Conservation (phyloP, 2,888 invertebrate species). For the Zele albiditarsus region DNA sequence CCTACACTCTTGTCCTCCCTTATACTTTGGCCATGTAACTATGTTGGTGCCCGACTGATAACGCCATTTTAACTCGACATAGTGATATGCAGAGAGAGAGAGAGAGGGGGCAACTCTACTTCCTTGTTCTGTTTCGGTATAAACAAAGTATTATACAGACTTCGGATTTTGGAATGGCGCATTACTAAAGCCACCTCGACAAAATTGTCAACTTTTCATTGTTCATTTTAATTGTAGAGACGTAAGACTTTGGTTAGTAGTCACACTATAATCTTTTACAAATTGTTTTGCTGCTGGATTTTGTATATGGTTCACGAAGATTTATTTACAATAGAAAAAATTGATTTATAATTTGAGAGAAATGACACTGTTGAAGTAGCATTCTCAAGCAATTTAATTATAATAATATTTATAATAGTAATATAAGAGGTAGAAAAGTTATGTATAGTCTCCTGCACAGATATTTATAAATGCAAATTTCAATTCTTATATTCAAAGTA, state of each 20-base stretch:
- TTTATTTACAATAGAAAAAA: no score
- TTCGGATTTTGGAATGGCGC: slow-evolving; percentile 24
- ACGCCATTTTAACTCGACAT: slow-evolving; percentile 59
- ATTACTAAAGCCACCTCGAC: neutral
- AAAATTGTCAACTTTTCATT: slow-evolving; percentile 23
- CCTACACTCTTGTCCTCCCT: slow-evolving; percentile 35
- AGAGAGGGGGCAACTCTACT: slow-evolving; percentile 45
- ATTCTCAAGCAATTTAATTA: no score
- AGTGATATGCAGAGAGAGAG: neutral
- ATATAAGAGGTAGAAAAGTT: no score
- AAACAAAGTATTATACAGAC: neutral
- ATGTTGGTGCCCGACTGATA: slow-evolving; percentile 53
- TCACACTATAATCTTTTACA: slow-evolving; percentile 13
- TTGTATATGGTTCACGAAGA: neutral
- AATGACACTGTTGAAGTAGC: no score
- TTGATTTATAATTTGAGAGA: no score
- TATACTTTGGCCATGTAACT: slow-evolving; percentile 46
- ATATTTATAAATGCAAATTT: no score
- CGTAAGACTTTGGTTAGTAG: slow-evolving; percentile 10
- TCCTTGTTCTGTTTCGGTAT: slow-evolving; percentile 26
- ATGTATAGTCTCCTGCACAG: no score
- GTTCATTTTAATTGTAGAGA: slow-evolving; percentile 18
- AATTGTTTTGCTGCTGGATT: neutral
- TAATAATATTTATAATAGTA: no score
- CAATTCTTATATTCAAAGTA: no score